Base-by-base conservation (phyloP, 37 sponge, comb jelly and placozoan species). In the Ephydatia muelleri region DNA sequence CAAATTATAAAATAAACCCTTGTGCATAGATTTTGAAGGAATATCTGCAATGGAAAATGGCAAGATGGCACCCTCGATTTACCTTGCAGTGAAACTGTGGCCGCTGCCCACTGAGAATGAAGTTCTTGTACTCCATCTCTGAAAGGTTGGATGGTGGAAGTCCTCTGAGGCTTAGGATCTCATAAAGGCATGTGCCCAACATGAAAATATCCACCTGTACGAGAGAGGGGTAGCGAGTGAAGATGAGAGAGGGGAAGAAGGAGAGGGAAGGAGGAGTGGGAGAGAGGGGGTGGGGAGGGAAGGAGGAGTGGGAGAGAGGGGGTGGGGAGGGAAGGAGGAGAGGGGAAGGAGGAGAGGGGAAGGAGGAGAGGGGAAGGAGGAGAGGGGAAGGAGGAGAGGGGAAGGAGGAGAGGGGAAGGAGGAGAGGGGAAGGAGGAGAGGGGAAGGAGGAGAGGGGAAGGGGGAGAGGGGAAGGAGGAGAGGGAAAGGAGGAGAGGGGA, bases 111-210 rank as follows among this genome's bases (percentile, higher is more conserved):
- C 40, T 65, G 21, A 67, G 49, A 11, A 90, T 64, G 71, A 81
- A 76, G 29, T 70, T 68, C 38, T 32, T 90, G 75, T 85, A 90
- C 67, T 90, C 86, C 28, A 64, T 25, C 35, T 85, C 86, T 0
- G 72, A 49, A n/a, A 85, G 68, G 21, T 34, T 73, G 4, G 39
- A 4, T 31, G 86, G 90, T 1, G 90, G 90, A 22, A 90, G 82
- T 25, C 66, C 57, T 21, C 82, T 27, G 12, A 90, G 81, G 16
- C 72, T 82, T 78, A 90, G 71, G 43, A 85, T n/a, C 86, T 90
- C 90, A 65, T 85, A 90, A 25, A 90, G 86, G 76, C 90, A 85
- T 13, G 75, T 38, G 25, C 86, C 90, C 31, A 90, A 86, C 34
- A 70, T 70, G 33, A 82, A 90, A 2, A 90, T 90, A 38, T 90